Evolutionary conservation across 2,888 invertebrate species (phyloP), one percentile per base, ranked within the genome.

Genomic region (Tigriopus californicus): DNA sequence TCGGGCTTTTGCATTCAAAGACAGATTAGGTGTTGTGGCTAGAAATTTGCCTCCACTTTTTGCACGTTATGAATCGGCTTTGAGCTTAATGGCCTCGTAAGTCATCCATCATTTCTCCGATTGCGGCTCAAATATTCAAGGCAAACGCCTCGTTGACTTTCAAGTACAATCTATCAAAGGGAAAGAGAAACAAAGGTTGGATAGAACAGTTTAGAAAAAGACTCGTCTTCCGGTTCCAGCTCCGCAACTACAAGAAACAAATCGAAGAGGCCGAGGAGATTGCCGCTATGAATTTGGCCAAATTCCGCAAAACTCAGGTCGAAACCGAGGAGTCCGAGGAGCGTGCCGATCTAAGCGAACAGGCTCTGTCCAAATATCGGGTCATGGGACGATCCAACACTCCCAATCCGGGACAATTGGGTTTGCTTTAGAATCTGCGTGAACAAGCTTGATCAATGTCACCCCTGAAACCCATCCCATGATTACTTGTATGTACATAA

Each of bases 231-330:
- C n/a, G 15, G 22, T 44, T 41, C 6, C 47, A 77, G 68, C 72
- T 77, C 67, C 76, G 75, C 68, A 72, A 72, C 57, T 78, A 75
- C 72, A 77, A 77, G 70, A 70, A 75, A 64, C 77, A 77, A 67
- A 74, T 77, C 61, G 77, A 78, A 64, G 76, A 78, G 67, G 77
- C 77, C 66, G 73, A 94, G 78, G 94, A 94, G 75, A 91, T 94
- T 71, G 92, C 92, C 70, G 92, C 92, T 69, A 83, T 92, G 72
- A 94, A 94, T 78, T 83, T 94, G 77, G 91, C 92, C 77, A 94
- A 94, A 80, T 94, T 90, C 89, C 71, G 86, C 77, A 91, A 88
- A 78, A 33, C 58, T 24, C 58, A 58, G 33, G 47, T 24, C 8
- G 58, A 58, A n/a, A 13, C 12, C 6, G 58, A 58, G 15, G 58